Conservation (phyloP, 2,888 invertebrate species). For the Melikaiella ostensackeni region DNA sequence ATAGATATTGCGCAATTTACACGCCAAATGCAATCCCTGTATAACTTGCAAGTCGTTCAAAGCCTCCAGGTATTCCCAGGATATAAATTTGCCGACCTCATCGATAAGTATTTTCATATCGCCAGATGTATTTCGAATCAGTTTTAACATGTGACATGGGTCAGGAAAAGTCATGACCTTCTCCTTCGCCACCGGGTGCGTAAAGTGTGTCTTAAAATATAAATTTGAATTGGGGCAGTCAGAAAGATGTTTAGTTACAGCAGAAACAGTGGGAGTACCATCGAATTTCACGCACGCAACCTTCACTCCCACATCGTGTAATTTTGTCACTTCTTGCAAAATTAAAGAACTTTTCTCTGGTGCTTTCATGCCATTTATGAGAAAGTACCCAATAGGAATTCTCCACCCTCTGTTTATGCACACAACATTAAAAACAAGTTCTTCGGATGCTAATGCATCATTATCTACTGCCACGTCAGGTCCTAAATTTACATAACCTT, state of each 20-base stretch:
- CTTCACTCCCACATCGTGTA: too few relatives aligned
- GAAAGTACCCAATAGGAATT: too few relatives aligned
- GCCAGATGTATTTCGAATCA: conserved; percentile 59
- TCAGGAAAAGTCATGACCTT: conserved; percentile 41
- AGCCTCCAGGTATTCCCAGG: conserved; percentile 48
- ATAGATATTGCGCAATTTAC: conserved; percentile 51
- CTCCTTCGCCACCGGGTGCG: conserved; percentile 46
- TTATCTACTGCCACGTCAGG: too few relatives aligned
- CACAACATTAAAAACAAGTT: too few relatives aligned
- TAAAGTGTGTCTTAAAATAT: conserved; percentile 36
- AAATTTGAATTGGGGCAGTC: conserved; percentile 11
- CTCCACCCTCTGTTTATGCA: too few relatives aligned
- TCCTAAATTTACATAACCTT: too few relatives aligned
- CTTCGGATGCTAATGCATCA: too few relatives aligned
- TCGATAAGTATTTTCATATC: conserved; percentile 50
- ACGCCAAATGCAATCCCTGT: conserved; percentile 53
- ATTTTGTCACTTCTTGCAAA: too few relatives aligned
- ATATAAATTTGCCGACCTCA: conserved; percentile 41
- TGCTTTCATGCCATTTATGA: too few relatives aligned
- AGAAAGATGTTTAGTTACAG: conserved; percentile 37
- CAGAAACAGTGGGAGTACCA: conserved; percentile 35
- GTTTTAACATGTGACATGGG: conserved; percentile 61
- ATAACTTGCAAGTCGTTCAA: conserved; percentile 52
- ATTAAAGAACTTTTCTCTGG: too few relatives aligned
- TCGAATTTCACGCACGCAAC: conserved; percentile 43